A percentile compares a stretch with the other conserved stretches of the same genome.
Conservation (phyloP, 2,888 invertebrate genomes). For the Torymus tubicola region DNA sequence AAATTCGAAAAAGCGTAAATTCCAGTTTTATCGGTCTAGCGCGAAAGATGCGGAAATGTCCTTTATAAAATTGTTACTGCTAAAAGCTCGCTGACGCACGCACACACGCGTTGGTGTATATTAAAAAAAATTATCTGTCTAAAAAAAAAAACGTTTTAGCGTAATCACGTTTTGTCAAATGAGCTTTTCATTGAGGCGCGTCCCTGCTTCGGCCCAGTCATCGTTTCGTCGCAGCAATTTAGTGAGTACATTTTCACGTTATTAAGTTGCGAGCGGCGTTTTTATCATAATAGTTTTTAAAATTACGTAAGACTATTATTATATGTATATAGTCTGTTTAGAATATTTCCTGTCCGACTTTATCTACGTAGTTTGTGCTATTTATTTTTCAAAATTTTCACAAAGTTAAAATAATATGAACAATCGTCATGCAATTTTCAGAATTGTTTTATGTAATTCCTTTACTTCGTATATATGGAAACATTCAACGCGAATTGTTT, state of each 20-base stretch:
- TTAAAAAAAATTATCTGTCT: not conserved
- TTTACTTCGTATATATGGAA: not conserved
- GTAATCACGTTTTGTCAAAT: not conserved
- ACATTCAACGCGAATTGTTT: too few relatives aligned
- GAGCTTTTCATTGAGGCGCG: conserved; percentile 29
- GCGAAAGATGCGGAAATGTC: not conserved
- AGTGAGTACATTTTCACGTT: too few relatives aligned
- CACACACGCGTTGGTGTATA: not conserved
- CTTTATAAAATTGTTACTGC: conserved; percentile 17
- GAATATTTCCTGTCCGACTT: too few relatives aligned
- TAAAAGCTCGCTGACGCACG: conserved; percentile 24
- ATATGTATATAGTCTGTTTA: too few relatives aligned
- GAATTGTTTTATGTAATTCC: not conserved
- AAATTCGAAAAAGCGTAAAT: too few relatives aligned
- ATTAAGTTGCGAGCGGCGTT: too few relatives aligned
- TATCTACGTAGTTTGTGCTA: too few relatives aligned
- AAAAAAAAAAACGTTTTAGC: not conserved
- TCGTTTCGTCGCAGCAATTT: conserved; percentile 12
- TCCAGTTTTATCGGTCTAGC: not conserved
- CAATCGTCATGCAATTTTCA: too few relatives aligned
- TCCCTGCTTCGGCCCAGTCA: conserved; percentile 1
- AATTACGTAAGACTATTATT: too few relatives aligned
- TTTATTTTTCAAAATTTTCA: too few relatives aligned
- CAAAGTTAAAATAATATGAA: too few relatives aligned
- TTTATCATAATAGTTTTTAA: too few relatives aligned